Evolutionary conservation across 2,888 invertebrate species (phyloP), one percentile per base, ranked within the genome.

Genomic region (Lasioglossum villosulum): DNA sequence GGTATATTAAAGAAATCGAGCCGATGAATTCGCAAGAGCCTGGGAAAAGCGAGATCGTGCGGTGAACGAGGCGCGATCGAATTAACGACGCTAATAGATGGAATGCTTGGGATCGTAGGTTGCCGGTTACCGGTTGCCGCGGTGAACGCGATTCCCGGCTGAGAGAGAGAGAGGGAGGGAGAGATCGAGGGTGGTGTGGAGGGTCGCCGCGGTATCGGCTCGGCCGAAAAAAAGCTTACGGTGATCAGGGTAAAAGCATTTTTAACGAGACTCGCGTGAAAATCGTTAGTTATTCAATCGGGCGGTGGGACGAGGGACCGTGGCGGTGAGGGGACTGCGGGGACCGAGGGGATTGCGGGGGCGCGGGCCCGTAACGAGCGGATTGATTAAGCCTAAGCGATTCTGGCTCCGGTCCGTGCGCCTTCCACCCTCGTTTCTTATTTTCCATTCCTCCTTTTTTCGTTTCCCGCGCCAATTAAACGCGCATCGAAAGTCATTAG

Each of bases 191-290:
- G 81, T 42, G 16, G 34, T 19, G 37, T 48, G 16, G 70, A 66
- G 56, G 75, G 48, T 52, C 42, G 70, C 34, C 34, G 59, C 39
- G 75, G 37, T 34, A 48, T 52, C 52, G 74, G 78, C 23, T 70
- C 72, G 42, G 75, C 80, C 81, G 86, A 86, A 83, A 86, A 86
- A 83, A 85, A 73, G 82, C 74, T 78, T 39, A 81, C 82, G 84
- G 83, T 78, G 86, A 81, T 82, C 85, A 80, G 80, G 89, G 86
- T 82, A 85, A 88, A 92, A 87, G 92, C 90, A 92, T 93, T 93
- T 92, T 93, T 92, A 92, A 93, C 91, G 91, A 93, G 91, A 89
- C 89, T 88, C 89, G 88, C 91, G 88, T 80, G 86, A 91, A 90
- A 91, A 91, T 89, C 91, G 89, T 92, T 91, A 89, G 91, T 91